Percentiles rank a stretch among this genome's conserved stretches.
Conservation (phyloP, 2,888 invertebrate species). For the Lasioglossum villosulum region DNA sequence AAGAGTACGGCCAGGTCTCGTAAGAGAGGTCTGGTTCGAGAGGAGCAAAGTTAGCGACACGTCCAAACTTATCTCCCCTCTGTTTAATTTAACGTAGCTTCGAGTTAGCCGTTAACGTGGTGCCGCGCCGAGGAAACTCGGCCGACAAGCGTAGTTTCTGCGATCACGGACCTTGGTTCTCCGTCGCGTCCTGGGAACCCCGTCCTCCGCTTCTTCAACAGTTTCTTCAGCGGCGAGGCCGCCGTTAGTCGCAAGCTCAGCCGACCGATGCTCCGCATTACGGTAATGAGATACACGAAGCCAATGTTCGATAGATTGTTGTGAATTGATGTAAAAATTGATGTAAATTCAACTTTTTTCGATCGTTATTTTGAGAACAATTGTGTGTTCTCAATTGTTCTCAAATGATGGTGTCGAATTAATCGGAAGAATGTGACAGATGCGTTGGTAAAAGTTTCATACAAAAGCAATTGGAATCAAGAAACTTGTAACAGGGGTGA, state of each 20-base stretch:
- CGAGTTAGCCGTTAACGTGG: conserved; percentile 79
- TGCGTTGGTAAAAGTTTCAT: no score
- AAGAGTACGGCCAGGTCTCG: conserved; percentile 52
- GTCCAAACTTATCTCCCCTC: conserved; percentile 79
- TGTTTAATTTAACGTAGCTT: conserved; percentile 81
- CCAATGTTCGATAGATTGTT: no score
- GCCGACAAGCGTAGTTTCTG: conserved; percentile 68
- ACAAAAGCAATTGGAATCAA: no score
- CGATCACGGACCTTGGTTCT: conserved; percentile 51
- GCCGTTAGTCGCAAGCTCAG: conserved; percentile 19
- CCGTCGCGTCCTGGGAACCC: neutral
- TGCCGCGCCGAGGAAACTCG: conserved; percentile 70
- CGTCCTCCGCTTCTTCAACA: conserved; percentile 13
- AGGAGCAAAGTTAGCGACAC: conserved; percentile 77
- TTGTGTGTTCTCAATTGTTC: no score
- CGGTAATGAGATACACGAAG: conserved; percentile 67
- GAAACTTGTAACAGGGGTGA: no score
- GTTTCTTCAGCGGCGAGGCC: conserved; percentile 7
- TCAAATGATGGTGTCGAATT: no score
- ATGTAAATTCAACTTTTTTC: no score
- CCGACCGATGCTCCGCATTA: conserved; percentile 44
- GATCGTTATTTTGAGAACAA: no score
- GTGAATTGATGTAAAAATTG: no score
- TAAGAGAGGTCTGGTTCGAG: conserved; percentile 48
- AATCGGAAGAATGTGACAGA: neutral